These are phyloP conservation scores for Pilophorus perplexus DNA, from an alignment of 2,888 invertebrate genomes.

Conservation along the genomic window DNA sequence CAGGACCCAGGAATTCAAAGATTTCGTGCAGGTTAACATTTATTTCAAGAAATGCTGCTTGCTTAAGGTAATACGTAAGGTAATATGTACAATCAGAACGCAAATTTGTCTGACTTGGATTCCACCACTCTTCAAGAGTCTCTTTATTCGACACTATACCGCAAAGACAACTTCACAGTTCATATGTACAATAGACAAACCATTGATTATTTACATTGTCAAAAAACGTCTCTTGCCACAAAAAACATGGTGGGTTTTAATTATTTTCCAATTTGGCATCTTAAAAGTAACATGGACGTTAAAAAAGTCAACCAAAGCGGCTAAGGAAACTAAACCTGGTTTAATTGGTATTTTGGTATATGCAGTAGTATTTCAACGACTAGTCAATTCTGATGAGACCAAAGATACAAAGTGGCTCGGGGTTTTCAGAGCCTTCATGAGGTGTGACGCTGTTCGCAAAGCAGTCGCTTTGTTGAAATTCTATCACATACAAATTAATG, in stretches of 20 bases:
- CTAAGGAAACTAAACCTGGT: too few species aligned
- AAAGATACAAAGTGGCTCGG: constrained; percentile 16
- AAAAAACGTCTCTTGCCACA: too few species aligned
- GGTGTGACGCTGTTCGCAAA: too few species aligned
- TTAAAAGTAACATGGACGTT: too few species aligned
- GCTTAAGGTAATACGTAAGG: constrained; percentile 20
- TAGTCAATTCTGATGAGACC: constrained; percentile 22
- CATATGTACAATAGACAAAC: constrained; percentile 11
- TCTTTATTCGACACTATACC: not conserved
- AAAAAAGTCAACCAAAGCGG: too few species aligned
- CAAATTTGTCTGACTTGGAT: not conserved
- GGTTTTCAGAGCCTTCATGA: too few species aligned
- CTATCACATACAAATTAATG: constrained; percentile 15
- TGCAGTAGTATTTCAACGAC: too few species aligned
- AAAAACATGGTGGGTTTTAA: too few species aligned
- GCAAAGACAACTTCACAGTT: constrained; percentile 6
- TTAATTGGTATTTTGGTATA: too few species aligned
- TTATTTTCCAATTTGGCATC: too few species aligned
- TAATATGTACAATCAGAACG: constrained; percentile 26
- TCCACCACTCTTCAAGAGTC: not conserved
- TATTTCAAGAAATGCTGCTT: constrained; percentile 31
- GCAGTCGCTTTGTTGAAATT: constrained; percentile 20
- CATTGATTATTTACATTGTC: constrained; percentile 6
- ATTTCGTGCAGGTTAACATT: constrained; percentile 38
- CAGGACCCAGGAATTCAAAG: too few species aligned